Percentiles rank a stretch among this genome's conserved stretches.
These are phyloP conservation scores for Anoncus sp. DNA, from an alignment of 2,888 invertebrate species.

Conservation along the genomic window DNA sequence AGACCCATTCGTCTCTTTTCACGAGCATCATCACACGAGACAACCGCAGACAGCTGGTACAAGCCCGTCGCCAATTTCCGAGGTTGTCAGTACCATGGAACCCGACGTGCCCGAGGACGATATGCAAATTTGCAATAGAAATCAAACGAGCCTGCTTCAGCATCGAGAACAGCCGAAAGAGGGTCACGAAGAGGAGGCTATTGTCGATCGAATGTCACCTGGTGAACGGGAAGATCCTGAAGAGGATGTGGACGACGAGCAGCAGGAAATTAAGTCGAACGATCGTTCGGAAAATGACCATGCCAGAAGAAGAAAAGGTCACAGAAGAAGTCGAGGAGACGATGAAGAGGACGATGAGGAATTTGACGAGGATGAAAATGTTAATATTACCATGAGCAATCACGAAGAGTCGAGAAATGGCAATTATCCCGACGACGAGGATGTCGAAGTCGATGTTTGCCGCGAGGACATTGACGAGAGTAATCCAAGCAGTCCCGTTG, in stretches of 20 bases:
- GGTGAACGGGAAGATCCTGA: slow-evolving; percentile 54
- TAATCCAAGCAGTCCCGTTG: slow-evolving; percentile 82
- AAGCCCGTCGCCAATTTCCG: slow-evolving; percentile 56
- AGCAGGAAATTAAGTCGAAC: slow-evolving; percentile 66
- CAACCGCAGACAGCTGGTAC: slow-evolving; percentile 58
- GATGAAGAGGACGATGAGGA: slow-evolving; percentile 76
- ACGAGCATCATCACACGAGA: slow-evolving; percentile 66
- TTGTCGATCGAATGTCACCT: slow-evolving; percentile 53
- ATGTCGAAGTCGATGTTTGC: slow-evolving; percentile 78
- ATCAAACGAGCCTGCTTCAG: slow-evolving; percentile 57
- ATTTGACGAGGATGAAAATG: slow-evolving; percentile 62
- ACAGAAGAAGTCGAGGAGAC: slow-evolving; percentile 66
- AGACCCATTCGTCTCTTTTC: slow-evolving; percentile 73
- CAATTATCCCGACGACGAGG: slow-evolving; percentile 76
- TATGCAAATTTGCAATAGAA: slow-evolving; percentile 49
- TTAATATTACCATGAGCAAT: slow-evolving; percentile 60
- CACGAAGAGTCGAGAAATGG: slow-evolving; percentile 72
- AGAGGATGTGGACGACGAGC: slow-evolving; percentile 62
- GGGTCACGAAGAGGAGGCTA: slow-evolving; percentile 62
- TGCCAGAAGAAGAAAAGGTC: slow-evolving; percentile 30
- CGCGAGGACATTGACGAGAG: slow-evolving; percentile 78
- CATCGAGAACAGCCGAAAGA: slow-evolving; percentile 59
- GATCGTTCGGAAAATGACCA: slow-evolving; percentile 67
- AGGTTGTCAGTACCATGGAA: slow-evolving; percentile 56
- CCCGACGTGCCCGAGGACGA: slow-evolving; percentile 56